Base-by-base conservation (phyloP, 2,797 vertebrate genomes). In the Typhlichthys eigenmanni region DNA sequence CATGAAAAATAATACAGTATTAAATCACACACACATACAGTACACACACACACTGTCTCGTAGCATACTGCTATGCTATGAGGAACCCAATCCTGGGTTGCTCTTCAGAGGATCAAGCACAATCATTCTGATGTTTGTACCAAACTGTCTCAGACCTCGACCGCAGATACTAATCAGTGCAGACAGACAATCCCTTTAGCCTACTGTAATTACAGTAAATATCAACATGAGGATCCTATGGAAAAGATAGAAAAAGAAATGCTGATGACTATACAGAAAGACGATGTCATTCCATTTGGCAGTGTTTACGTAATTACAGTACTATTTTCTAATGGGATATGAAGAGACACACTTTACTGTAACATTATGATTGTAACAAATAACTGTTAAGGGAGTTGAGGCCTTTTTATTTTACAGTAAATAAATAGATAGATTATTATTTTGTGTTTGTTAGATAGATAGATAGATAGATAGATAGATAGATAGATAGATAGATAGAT, bases 231-330 rank as follows among this genome's bases (percentile, higher is more conserved):
- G 54, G 10, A 68, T 64, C 19, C 59, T 60, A 32, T 51, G 4
- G 24, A 24, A 24, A 46, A 54, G 62, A 62, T 55, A 69, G 73
- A 78, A 59, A 62, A 38, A 58, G 73, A 56, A 69, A 63, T 62
- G 32, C n/a, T 43, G 55, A 60, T 57, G 49, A 8, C 54, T 16
- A 49, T 60, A 65, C 19, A 38, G 34, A 1, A 38, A 8, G 34
- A 5, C 34, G 7, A 34, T 6, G 34, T 5, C 34, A 38, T 38
- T 38, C 7, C 34, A 38, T 5, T 38, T 38, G 34, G 34, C 34
- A 38, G 34, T 38, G 34, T 38, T 38, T 38, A 24, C 24, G 24
- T 24, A 38, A 38, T 38, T 38, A 38, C 34, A 5, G 7, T 38
- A 38, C 5, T 38, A 38, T 38, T 24, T 24, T 24, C 1, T 8